phyloP scores from a whole-genome alignment of 2,888 invertebrate species.

The Drosophila acutilabella region DNA sequence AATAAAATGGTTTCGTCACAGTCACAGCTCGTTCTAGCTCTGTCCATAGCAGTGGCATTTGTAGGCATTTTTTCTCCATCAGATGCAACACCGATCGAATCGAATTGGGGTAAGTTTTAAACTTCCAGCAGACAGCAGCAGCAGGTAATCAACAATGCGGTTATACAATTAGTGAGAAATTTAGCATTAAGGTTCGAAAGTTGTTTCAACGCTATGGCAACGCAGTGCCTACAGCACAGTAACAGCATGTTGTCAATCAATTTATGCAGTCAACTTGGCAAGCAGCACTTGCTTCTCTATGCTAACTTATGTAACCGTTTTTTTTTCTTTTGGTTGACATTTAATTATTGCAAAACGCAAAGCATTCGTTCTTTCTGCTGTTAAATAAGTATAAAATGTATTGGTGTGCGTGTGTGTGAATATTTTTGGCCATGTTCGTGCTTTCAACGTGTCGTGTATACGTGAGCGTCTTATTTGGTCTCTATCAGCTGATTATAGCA shows the following conservation, averaged over 20 bases:
- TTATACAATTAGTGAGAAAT: constrained; percentile 49
- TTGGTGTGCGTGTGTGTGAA: constrained; percentile 8
- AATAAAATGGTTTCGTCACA: constrained; percentile 42
- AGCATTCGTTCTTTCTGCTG: constrained; percentile 20
- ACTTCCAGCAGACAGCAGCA: background rate
- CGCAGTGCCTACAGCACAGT: constrained; percentile 11
- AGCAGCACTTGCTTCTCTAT: constrained; percentile 21
- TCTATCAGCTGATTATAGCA: constrained; percentile 57
- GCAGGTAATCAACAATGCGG: background rate
- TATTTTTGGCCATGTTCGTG: constrained; percentile 23
- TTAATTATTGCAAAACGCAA: constrained; percentile 42
- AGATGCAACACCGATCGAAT: constrained; percentile 51
- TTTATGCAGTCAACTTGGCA: constrained; percentile 38
- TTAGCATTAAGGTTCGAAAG: constrained; percentile 22
- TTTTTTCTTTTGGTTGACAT: constrained; percentile 34
- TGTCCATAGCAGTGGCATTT: constrained; percentile 14
- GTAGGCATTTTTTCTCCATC: constrained; percentile 14
- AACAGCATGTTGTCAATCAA: constrained; percentile 40
- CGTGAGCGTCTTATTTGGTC: constrained; percentile 23
- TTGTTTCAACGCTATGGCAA: constrained; percentile 31
- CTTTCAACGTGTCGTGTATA: constrained; percentile 19
- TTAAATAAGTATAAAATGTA: constrained; percentile 24
- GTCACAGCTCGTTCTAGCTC: constrained; percentile 25
- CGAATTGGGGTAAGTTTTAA: constrained; percentile 59
- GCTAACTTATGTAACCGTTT: constrained; percentile 57